Percentiles rank a stretch among this genome's conserved stretches.
phyloP scores from a whole-genome alignment of 2,888 invertebrate genomes.

The Smittia sp. region DNA sequence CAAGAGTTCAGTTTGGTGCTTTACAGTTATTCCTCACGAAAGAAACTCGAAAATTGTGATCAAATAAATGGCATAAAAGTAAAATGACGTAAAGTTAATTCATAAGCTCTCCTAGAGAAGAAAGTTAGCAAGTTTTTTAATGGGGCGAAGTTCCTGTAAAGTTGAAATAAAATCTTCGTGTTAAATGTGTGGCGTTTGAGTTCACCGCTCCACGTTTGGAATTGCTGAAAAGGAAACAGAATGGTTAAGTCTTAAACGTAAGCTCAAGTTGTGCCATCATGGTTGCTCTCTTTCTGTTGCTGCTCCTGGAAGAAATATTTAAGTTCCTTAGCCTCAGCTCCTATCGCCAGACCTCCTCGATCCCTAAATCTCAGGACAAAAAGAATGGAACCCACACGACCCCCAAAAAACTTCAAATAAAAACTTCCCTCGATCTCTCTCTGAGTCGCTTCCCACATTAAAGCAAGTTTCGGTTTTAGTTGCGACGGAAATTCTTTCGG shows the following conservation, averaged over 20 bases:
- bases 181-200: no score
- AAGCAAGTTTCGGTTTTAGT: conserved; percentile 9
- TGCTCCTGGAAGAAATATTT: no score
- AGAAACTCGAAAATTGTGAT: neutral
- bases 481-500: neutral
- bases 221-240: no score
- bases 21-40: neutral
- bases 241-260: no score
- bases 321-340: no score
- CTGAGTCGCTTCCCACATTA: neutral
- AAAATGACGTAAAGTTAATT: no score
- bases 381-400: conserved; percentile 3
- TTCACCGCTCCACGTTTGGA: no score
- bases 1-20: neutral
- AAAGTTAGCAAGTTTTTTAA: neutral
- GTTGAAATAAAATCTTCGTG: no score
- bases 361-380: neutral
- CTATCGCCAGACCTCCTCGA: no score
- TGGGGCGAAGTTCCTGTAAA: conserved; percentile 4
- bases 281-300: no score
- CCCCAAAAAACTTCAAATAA: neutral
- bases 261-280: no score
- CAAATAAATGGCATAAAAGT: neutral
- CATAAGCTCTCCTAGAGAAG: neutral
- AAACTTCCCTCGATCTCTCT: neutral